Base-by-base conservation (phyloP, 2,888 invertebrate species). In the Hirtodrosophila confusa region DNA sequence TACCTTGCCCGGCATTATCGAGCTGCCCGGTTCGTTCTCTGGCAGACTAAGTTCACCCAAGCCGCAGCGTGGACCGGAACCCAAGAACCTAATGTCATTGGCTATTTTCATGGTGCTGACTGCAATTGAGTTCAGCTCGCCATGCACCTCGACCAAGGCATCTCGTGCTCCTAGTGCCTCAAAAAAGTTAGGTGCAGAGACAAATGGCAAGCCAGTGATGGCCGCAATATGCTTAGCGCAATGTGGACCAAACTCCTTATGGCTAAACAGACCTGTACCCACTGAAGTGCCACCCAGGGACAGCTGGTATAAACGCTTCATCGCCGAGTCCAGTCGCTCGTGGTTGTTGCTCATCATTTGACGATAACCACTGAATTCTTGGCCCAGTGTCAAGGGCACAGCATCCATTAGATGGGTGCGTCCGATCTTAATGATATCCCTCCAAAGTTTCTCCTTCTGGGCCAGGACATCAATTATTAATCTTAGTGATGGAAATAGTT, bases 1-100 rank as follows among this genome's bases (percentile, higher is more conserved):
- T 43, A 99, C 97, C 92, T 98, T 99, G 93, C 96, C 99, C 24
- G 99, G 99, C 99, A 99, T 99, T 76, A 99, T 99, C 3, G 98
- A 98, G 86, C 97, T 97, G 3, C 99, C 99, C 0, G 99, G 98
- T 89, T 99, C 99, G 91, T 99, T 99, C 92, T 98, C 98, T 0
- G 99, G 99, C 71, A 99, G 93, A 41, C 93, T 93, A 0, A 99
- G 92, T 92, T 99, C 99, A 1, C 96, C 98, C 0, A 99, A 93
- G 0, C 99, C 99, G 89, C 98, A 98, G 17, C 99, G 94, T 0
- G 99, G 99, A 0, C 99, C 99, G 0, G 98, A 98, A 0, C 96
- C 99, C 72, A 99, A 93, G 89, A 99, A 94, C 8, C 94, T 92
- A 76, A 96, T 95, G 92, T 99, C 99, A 92, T 99, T 99, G 58